Percentiles rank a stretch among this genome's conserved stretches.
Conservation (phyloP, 2,888 invertebrate species). For the Polydrusus tereticollis region DNA sequence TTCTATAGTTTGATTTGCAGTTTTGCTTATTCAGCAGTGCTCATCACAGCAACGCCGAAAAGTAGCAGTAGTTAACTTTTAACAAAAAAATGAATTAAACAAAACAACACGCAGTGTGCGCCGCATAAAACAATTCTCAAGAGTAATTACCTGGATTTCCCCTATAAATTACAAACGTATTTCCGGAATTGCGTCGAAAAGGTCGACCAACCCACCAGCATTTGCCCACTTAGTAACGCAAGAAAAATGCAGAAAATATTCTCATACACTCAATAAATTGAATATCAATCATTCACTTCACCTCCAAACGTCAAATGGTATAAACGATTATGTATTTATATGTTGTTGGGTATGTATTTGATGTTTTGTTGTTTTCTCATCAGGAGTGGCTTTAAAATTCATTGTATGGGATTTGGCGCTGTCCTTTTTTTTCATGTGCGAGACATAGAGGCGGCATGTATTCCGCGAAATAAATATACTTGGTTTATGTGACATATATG, state of each 20-base stretch:
- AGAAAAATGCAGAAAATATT: slow-evolving; percentile 27
- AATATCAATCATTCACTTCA: slow-evolving; percentile 43
- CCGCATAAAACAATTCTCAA: neutral
- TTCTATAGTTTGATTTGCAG: too few species aligned
- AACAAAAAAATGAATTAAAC: too few species aligned
- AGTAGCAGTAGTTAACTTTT: too few species aligned
- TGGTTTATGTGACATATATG: neutral
- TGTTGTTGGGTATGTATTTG: slow-evolving; percentile 13
- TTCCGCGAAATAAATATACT: neutral
- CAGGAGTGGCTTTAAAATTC: slow-evolving; percentile 15
- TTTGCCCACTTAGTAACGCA: slow-evolving; percentile 32
- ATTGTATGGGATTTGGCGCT: slow-evolving; percentile 10
- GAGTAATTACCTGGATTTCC: neutral
- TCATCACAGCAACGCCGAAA: too few species aligned
- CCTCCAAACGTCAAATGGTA: slow-evolving; percentile 38
- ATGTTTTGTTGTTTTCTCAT: slow-evolving; percentile 25
- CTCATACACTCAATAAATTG: slow-evolving; percentile 39
- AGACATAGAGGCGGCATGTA: neutral
- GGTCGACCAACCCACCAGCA: slow-evolving; percentile 38
- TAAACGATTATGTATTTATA: slow-evolving; percentile 25
- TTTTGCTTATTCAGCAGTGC: too few species aligned
- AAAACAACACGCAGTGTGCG: too few species aligned
- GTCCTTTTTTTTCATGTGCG: neutral
- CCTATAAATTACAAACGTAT: slow-evolving; percentile 15
- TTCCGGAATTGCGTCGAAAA: slow-evolving; percentile 40